Base-by-base conservation (phyloP, 2,113 vertebrate species). In the Montifringilla adamsi region DNA sequence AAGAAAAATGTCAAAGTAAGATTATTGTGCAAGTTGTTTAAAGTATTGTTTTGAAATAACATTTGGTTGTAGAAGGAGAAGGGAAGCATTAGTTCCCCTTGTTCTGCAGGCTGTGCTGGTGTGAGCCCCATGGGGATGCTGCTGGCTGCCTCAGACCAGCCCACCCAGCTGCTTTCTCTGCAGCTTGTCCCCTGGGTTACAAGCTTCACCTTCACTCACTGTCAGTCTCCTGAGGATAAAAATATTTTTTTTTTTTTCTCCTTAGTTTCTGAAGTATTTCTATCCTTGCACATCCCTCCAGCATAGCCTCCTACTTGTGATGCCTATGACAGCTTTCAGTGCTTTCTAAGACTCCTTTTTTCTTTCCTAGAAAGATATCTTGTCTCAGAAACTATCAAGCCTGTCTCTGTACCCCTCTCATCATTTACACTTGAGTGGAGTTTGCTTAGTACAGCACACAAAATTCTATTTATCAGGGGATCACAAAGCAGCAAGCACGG, bases 391-490 rank as follows among this genome's bases (percentile, higher is more conserved):
- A 62, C 35, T 35, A 78, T 67, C 66, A 37, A 37, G 83, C 50
- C 72, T 82, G 47, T 75, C 89, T 87, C 69, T 84, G 46, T 26
- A 49, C 44, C 44, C 47, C 31, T 78, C 73, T 93, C 62, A 62
- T 82, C 78, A 72, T 87, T 78, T 74, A 72, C 67, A 55, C 77
- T 31, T 67, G 56, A 90, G 74, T 68, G 44, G 43, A 87, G 84
- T 55, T 91, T 79, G 63, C 80, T 93, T 80, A 79, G 69, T 37
- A 28, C 49, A 37, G 46, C 23, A 3, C 72, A 85, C 56, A 68
- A 9, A 70, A 74, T 63, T 82, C 60, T 53, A 39, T 79, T 90
- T 83, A 79, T 68, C 44, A 33, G 67, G 75, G 85, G 62, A 89
- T 79, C 76, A 89, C 44, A 68, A 39, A 83, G 63, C 49, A 72